phyloP scores from a whole-genome alignment of 2,888 invertebrate genomes.

The Parnassius glacialis region DNA sequence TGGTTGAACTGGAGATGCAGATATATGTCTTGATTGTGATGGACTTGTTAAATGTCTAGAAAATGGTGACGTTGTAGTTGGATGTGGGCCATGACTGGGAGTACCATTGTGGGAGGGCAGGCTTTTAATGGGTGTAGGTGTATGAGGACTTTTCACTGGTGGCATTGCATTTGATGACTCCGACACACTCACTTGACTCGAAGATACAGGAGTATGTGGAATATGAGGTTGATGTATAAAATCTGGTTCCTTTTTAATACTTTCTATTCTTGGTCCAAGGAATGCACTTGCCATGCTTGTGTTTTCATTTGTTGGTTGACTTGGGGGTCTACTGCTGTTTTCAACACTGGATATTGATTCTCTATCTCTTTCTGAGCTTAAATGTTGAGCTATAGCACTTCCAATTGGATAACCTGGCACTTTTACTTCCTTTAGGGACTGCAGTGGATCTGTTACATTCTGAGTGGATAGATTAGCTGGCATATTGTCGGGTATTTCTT shows the following conservation, averaged over 20 bases:
- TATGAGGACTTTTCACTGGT: constrained; percentile 80
- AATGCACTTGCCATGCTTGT: constrained; percentile 77
- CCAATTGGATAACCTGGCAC: constrained; percentile 86
- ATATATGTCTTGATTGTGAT: constrained; percentile 72
- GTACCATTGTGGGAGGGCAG: constrained; percentile 68
- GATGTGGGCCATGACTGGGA: constrained; percentile 61
- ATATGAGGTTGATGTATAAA: constrained; percentile 74
- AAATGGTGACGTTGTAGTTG: constrained; percentile 75
- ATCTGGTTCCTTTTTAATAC: constrained; percentile 89
- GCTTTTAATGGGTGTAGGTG: constrained; percentile 77
- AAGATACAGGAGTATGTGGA: constrained; percentile 78
- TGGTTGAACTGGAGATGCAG: constrained; percentile 72
- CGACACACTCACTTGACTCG: constrained; percentile 65
- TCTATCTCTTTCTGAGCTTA: constrained; percentile 73
- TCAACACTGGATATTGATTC: constrained; percentile 74
- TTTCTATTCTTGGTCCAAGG: constrained; percentile 84
- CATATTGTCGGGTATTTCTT: constrained; percentile 77
- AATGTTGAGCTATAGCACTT: constrained; percentile 73
- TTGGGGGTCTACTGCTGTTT: constrained; percentile 71
- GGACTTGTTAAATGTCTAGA: constrained; percentile 74
- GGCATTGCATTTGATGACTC: constrained; percentile 75
- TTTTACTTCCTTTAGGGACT: constrained; percentile 89
- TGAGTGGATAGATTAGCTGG: constrained; percentile 77
- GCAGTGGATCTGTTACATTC: constrained; percentile 84
- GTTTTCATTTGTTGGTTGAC: constrained; percentile 73